A percentile compares a stretch with the other conserved stretches of the same genome.
phyloP scores from a whole-genome alignment of 2,113 vertebrate genomes.

The Festucalex cinctus region DNA sequence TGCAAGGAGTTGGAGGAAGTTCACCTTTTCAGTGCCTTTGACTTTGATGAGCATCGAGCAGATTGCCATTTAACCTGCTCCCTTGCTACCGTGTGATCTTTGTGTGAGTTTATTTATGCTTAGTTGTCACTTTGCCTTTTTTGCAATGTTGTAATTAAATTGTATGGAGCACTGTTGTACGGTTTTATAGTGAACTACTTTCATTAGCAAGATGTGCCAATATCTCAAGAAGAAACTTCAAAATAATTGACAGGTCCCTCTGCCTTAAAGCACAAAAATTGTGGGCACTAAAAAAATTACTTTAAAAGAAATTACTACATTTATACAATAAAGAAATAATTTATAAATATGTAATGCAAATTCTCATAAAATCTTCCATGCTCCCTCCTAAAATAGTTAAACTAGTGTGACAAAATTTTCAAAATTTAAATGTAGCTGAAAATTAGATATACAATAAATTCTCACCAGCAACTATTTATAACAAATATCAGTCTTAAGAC shows the following conservation, averaged over 20 bases:
- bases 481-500: no score
- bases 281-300: no score
- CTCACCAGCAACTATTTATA: no score
- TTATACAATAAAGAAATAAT: no score
- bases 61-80: constrained; percentile 21
- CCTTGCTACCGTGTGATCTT: constrained; percentile 14
- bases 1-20: constrained; percentile 32
- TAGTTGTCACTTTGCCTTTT: not conserved
- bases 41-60: constrained; percentile 16
- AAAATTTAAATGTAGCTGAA: no score
- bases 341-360: no score
- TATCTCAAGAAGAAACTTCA: not conserved
- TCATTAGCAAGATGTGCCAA: not conserved
- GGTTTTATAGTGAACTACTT: not conserved
- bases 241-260: not conserved
- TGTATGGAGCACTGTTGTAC: not conserved
- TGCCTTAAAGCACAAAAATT: no score
- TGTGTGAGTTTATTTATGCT: constrained; percentile 6
- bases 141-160: not conserved
- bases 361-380: no score
- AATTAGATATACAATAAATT: no score
- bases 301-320: no score
- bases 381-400: no score
- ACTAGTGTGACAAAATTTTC: no score
- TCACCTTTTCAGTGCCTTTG: constrained; percentile 35